Evolutionary conservation across 2,888 invertebrate genomes (phyloP).

Genomic region (Drosophila prolongata): DNA sequence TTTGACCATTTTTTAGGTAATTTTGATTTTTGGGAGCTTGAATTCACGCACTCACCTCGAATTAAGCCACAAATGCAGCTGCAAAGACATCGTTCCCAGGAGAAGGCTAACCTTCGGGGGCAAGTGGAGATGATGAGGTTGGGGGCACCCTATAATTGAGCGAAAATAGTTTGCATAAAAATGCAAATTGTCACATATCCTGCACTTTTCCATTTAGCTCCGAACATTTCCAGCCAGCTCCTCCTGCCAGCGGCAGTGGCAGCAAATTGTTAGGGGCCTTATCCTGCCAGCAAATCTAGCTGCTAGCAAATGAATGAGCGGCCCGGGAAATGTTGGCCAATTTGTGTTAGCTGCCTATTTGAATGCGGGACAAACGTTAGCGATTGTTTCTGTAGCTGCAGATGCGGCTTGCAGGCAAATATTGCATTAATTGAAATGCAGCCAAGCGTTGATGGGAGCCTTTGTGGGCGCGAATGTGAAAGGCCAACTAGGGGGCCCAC

Average conservation of each 20-base stretch:
- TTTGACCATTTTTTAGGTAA: no score
- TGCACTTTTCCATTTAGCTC: constrained; percentile 74
- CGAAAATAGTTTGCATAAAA: constrained; percentile 77
- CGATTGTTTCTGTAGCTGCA: constrained; percentile 53
- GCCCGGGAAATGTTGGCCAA: constrained; percentile 58
- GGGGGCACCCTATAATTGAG: constrained; percentile 63
- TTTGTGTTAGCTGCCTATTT: constrained; percentile 55
- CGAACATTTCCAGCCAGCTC: constrained; percentile 49
- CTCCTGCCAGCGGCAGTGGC: constrained; percentile 31
- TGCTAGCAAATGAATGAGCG: constrained; percentile 44
- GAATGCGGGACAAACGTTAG: constrained; percentile 48
- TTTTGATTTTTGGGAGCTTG: no score
- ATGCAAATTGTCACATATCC: constrained; percentile 80
- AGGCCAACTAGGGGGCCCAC: neutral
- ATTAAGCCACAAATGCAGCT: constrained; percentile 54
- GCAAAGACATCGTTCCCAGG: constrained; percentile 34
- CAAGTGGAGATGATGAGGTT: constrained; percentile 2
- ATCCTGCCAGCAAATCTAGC: constrained; percentile 51
- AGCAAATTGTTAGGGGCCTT: constrained; percentile 67
- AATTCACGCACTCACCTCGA: constrained; percentile 26
- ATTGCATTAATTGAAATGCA: constrained; percentile 69
- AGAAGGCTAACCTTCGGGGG: constrained; percentile 7
- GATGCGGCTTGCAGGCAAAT: constrained; percentile 53
- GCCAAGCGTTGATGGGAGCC: constrained; percentile 50
- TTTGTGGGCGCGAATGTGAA: constrained; percentile 14